Conservation (phyloP, 2,113 vertebrate genomes). For the Lucifuga dentata region DNA sequence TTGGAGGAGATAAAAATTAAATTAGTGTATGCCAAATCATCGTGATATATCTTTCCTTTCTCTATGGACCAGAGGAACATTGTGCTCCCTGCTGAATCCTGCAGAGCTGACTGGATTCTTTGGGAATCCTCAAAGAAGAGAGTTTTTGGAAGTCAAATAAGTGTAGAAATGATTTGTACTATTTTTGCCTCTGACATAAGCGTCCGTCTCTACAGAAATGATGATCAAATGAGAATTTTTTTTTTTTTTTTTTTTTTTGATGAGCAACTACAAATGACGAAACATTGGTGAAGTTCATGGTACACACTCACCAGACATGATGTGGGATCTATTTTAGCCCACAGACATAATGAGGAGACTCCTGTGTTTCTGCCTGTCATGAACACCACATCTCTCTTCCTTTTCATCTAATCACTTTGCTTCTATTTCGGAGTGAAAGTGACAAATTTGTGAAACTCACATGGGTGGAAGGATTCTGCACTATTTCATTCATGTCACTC, state of each 20-base stretch:
- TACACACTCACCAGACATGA: conserved; percentile 25
- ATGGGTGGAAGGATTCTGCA: too few relatives aligned
- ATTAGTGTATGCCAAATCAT: too few relatives aligned
- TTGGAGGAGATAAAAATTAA: too few relatives aligned
- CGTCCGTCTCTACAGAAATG: conserved; percentile 25
- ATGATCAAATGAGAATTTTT: conserved; percentile 28
- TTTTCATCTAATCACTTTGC: conserved; percentile 32
- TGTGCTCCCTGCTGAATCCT: too few relatives aligned
- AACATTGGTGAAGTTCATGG: conserved; percentile 25
- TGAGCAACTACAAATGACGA: conserved; percentile 27
- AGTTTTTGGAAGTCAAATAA: too few relatives aligned
- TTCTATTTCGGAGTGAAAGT: conserved; percentile 36
- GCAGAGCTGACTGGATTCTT: too few relatives aligned
- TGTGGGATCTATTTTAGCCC: conserved; percentile 44
- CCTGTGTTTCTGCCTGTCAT: conserved; percentile 25
- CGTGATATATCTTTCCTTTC: too few relatives aligned
- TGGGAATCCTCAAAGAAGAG: too few relatives aligned
- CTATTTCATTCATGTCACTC: too few relatives aligned
- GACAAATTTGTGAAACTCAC: conserved; percentile 25
- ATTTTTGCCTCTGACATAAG: conserved; percentile 41
- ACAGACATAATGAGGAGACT: conserved; percentile 34
- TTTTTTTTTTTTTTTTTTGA: background rate
- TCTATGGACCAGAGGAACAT: too few relatives aligned
- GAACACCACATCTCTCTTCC: conserved; percentile 8
- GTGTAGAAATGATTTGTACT: too few relatives aligned